phyloP scores from a whole-genome alignment of 2,888 invertebrate genomes.

The Ligdia adustata region DNA sequence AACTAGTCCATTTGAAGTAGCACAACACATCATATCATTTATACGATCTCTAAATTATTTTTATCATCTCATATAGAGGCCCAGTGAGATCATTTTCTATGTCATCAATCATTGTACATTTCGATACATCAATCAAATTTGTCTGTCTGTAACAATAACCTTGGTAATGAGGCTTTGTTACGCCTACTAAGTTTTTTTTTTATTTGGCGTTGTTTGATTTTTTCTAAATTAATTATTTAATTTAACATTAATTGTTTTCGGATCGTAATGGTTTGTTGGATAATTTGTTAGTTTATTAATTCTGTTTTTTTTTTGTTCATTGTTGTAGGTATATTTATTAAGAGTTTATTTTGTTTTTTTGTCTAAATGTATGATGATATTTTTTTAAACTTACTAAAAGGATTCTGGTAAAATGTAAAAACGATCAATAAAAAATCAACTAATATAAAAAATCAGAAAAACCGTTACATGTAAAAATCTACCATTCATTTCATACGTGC shows the following conservation, averaged over 20 bases:
- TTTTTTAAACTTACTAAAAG: no score
- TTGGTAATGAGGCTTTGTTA: conserved; percentile 34
- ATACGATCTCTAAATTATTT: conserved; percentile 38
- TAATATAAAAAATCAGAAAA: no score
- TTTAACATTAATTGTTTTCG: conserved; percentile 21
- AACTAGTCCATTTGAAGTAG: no score
- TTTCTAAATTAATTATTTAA: conserved; percentile 25
- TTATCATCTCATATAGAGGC: conserved; percentile 54
- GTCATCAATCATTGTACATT: conserved; percentile 60
- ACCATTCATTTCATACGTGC: no score
- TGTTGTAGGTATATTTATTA: no score
- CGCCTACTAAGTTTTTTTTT: conserved; percentile 48
- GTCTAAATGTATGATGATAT: no score
- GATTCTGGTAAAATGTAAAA: no score
- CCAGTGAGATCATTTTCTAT: conserved; percentile 71
- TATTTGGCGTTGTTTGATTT: conserved; percentile 25
- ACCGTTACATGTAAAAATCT: no score
- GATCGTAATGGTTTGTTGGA: background rate
- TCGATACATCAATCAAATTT: conserved; percentile 77
- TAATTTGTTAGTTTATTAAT: background rate
- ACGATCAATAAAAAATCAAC: no score
- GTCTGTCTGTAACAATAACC: conserved; percentile 45
- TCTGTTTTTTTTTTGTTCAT: no score
- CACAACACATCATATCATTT: conserved; percentile 7
- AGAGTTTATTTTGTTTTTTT: no score